Percentiles rank a stretch among this genome's conserved stretches.
These are phyloP conservation scores for Drosophila prosaltans DNA, from an alignment of 1,140 invertebrate genomes.

Conservation along the genomic window DNA sequence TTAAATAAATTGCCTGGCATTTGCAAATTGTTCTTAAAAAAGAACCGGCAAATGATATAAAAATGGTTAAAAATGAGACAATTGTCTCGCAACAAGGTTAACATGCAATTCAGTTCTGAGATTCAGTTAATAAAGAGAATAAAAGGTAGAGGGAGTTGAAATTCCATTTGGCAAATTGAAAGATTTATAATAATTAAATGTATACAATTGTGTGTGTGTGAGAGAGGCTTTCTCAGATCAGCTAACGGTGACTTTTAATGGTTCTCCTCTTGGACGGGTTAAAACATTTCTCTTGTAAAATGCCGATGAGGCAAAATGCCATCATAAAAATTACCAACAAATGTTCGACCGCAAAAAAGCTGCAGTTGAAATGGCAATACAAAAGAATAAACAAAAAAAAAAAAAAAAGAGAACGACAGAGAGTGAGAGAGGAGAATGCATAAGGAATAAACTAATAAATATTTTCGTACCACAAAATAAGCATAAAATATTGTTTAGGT, in stretches of 20 bases:
- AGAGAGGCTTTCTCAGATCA: neutral
- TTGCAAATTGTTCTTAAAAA: too few species aligned
- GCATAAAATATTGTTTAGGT: conserved; percentile 74
- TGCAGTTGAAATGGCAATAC: conserved; percentile 21
- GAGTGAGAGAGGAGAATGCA: conserved; percentile 4
- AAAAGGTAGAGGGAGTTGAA: neutral
- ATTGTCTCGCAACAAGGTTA: neutral
- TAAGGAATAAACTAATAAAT: conserved; percentile 76
- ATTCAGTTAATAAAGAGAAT: too few species aligned
- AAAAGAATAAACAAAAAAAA: neutral
- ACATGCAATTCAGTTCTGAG: neutral
- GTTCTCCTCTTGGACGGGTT: conserved; percentile 6
- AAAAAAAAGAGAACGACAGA: neutral
- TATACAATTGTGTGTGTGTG: neutral
- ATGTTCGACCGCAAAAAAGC: conserved; percentile 33
- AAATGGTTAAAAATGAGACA: neutral
- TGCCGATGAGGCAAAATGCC: conserved; percentile 32
- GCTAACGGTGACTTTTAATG: conserved; percentile 51
- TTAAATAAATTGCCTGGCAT: too few species aligned
- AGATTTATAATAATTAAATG: neutral
- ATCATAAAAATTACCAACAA: conserved; percentile 57
- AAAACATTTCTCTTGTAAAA: conserved; percentile 49
- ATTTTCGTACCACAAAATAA: conserved; percentile 63
- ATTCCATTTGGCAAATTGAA: conserved; percentile 1
- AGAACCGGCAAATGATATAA: too few species aligned